These are phyloP conservation scores for Rhabditoides inermis DNA, from an alignment of 2,888 invertebrate genomes.

Conservation along the genomic window DNA sequence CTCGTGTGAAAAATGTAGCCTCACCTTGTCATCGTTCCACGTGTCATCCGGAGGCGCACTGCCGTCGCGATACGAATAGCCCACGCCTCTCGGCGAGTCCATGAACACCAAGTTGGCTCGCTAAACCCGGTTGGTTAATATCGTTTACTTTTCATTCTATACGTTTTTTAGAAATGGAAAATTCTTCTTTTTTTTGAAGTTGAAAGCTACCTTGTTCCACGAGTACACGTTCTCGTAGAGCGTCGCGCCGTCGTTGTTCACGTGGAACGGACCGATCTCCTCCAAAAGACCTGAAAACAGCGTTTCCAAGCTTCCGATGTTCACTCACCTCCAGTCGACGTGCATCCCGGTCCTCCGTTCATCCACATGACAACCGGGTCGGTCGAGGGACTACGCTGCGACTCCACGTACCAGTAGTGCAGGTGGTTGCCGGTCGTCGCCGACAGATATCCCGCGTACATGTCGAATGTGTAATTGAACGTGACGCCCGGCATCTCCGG, in stretches of 20 bases:
- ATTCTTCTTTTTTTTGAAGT: slow-evolving; percentile 29
- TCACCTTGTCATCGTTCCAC: slow-evolving; percentile 43
- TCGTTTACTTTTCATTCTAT: not conserved
- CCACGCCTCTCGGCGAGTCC: slow-evolving; percentile 59
- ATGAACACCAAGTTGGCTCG: slow-evolving; percentile 57
- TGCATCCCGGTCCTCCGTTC: slow-evolving; percentile 13
- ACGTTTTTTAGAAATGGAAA: not conserved
- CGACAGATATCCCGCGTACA: slow-evolving; percentile 53
- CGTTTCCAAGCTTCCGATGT: too few relatives aligned
- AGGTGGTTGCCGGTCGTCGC: slow-evolving; percentile 10
- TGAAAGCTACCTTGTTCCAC: slow-evolving; percentile 43
- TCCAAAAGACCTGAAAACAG: slow-evolving; percentile 53
- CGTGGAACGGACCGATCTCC: slow-evolving; percentile 54
- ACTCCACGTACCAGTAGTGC: too few relatives aligned
- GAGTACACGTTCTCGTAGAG: slow-evolving; percentile 41
- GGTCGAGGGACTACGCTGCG: too few relatives aligned
- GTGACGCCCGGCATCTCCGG: slow-evolving; percentile 24
- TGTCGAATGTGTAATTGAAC: slow-evolving; percentile 46
- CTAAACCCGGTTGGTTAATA: slow-evolving; percentile 32
- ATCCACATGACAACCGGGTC: slow-evolving; percentile 33
- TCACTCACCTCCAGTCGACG: too few relatives aligned
- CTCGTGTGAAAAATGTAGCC: too few relatives aligned
- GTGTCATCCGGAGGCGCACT: slow-evolving; percentile 17
- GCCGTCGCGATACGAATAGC: slow-evolving; percentile 56
- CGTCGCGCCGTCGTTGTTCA: slow-evolving; percentile 32